Evolutionary conservation across 1,140 invertebrate genomes (phyloP).

Genomic region (Acyrthosiphon pisum): DNA sequence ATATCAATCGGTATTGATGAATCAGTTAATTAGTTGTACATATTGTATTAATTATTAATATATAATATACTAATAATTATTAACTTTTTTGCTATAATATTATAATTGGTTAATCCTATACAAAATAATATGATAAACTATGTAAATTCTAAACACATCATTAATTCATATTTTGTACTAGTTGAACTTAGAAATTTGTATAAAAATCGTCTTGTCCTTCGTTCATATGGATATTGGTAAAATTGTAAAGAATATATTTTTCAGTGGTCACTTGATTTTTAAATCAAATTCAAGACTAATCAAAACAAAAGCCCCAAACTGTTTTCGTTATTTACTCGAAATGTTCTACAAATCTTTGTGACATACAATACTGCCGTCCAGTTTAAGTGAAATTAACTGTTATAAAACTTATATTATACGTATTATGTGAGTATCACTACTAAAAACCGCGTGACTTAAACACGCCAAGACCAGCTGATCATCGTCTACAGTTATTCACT

Average conservation of each 20-base stretch:
- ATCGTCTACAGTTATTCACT: neutral
- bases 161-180: neutral
- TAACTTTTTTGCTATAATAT: no score
- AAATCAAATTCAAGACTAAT: neutral
- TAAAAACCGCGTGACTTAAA: neutral
- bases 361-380: neutral
- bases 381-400: neutral
- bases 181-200: neutral
- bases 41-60: neutral
- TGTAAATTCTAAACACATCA: neutral
- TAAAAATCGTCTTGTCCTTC: neutral
- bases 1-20: neutral
- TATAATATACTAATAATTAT: neutral
- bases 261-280: neutral
- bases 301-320: neutral
- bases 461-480: neutral
- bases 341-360: neutral
- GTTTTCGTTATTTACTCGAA: neutral
- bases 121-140: neutral
- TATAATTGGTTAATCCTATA: neutral
- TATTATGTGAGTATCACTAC: neutral
- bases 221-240: neutral
- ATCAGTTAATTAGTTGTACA: neutral
- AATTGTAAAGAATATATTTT: neutral
- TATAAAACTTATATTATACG: neutral